Base-by-base conservation (phyloP, 2,888 invertebrate genomes). In the Drosophila recens region DNA sequence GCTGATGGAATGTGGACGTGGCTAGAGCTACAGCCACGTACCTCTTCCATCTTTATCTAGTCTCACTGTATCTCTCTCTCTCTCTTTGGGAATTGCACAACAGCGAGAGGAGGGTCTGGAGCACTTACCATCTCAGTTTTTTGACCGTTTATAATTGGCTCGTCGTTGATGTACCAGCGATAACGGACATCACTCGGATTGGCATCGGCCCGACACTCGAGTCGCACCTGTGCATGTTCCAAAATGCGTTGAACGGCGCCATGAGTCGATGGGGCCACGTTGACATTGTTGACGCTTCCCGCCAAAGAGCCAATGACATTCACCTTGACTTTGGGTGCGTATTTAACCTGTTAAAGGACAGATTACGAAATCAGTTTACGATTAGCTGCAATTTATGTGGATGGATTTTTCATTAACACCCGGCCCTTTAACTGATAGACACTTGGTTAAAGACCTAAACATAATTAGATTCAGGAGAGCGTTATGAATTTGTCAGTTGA, bases 81-180 rank as follows among this genome's bases (percentile, higher is more conserved):
- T 56, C 73, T 62, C 30, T 30, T 30, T 30, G 30, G 8, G 8
- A 30, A 43, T 67, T 73, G 53, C 77, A 59, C 68, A 70, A 11
- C 11, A 20, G 43, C 17, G 30, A 11, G 20, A 40, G 48, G 30
- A 2, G 23, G n/a, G 34, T 4, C 49, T 4, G 65, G 27, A 49
- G 51, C 72, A 79, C 93, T 93, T 90, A 96, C 94, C 94, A 97
- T 94, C 93, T 97, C 96, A 20, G 96, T 96, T 56, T 95, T 96
- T 80, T 95, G 96, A 90, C 97, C 96, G 45, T 96, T 97, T 54
- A 95, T 94, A 76, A 97, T 94, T 63, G 95, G 94, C 89, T 96
- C 96, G 85, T 97, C 97, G 93, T 98, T 97, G 90, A 97, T 94
- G 92, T 95, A 97, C 97, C 97, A 97, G 90, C 95, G 96, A 94